phyloP scores from a whole-genome alignment of 2,113 vertebrate species.

The Tupaia tana region DNA sequence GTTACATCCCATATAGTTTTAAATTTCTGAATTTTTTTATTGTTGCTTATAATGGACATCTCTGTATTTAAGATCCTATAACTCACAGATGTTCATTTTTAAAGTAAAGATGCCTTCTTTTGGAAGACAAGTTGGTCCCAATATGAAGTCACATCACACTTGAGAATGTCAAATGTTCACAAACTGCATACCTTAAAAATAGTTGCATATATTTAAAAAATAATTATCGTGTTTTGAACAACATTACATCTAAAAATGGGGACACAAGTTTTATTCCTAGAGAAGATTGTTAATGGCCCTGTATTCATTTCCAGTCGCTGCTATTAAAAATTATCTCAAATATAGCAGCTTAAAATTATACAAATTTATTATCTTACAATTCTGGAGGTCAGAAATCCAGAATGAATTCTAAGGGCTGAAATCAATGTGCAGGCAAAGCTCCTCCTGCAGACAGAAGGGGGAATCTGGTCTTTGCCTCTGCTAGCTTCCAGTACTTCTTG shows the following conservation, averaged over 20 bases:
- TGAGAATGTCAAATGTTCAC: constrained; percentile 8
- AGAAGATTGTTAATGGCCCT: background rate
- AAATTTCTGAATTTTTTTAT: background rate
- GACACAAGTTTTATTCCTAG: background rate
- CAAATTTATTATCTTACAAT: background rate
- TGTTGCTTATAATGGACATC: background rate
- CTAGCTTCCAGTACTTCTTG: background rate
- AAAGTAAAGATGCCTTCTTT: constrained; percentile 26
- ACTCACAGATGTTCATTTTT: constrained; percentile 4
- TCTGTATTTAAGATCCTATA: background rate
- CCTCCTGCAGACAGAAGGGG: background rate
- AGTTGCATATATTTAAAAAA: background rate
- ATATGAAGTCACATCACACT: background rate
- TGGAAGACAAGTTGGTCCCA: background rate
- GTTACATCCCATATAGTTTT: background rate
- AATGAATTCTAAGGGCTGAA: background rate
- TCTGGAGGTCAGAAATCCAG: background rate
- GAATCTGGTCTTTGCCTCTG: background rate
- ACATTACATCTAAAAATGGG: background rate
- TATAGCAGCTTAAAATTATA: background rate
- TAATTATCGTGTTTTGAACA: constrained; percentile 11
- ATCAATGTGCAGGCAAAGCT: background rate
- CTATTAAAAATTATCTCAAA: background rate
- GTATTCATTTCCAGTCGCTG: background rate
- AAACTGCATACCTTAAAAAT: background rate